Base-by-base conservation (phyloP, 2,888 invertebrate species). In the Synergus gifuensis region DNA sequence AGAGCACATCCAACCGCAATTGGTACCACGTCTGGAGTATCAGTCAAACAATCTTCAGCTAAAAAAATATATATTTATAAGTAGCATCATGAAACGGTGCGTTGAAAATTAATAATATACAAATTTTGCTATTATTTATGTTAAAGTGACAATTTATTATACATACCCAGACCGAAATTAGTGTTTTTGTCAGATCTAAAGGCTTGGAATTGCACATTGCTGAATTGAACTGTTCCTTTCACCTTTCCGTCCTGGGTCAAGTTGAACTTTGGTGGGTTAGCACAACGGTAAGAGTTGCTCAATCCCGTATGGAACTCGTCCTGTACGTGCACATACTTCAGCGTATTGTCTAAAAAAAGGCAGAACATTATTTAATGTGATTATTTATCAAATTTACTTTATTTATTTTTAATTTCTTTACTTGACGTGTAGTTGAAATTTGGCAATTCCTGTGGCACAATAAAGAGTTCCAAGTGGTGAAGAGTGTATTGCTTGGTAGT, bases 1-100 rank as follows among this genome's bases (percentile, higher is more conserved):
- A 99, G 94, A 76, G 98, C 97, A 91, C 97, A 97, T 18, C 99
- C 99, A 83, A 99, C 99, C 36, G 97, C 98, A 90, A 99, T 98
- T 40, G 99, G 99, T 80, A 99, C 98, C 83, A 98, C 95, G 93
- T 99, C 99, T 18, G 97, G 95, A 7, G 96, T 95, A 87, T 95
- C 95, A 58, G 94, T 93, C 79, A 95, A 93, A 92, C 97, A 97
- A 89, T 97, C 96, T 88, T 94, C 93, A 1, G 95, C 96, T 96
- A 92, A 2, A 93, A 92, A 83, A 81, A 81, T 76, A 83, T 81
- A 79, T 28, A 69, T 69, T 40, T 4, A 44, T n/a, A 54, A 18
- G n/a, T 49, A 66, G 64, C 0, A 16, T 22, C 14, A 63, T 22
- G 36, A 54, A 0, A 8, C 44, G 22, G 4, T 22, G 64, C 36